Conservation (phyloP, 2,113 vertebrate genomes). For the Eubucco bourcierii region DNA sequence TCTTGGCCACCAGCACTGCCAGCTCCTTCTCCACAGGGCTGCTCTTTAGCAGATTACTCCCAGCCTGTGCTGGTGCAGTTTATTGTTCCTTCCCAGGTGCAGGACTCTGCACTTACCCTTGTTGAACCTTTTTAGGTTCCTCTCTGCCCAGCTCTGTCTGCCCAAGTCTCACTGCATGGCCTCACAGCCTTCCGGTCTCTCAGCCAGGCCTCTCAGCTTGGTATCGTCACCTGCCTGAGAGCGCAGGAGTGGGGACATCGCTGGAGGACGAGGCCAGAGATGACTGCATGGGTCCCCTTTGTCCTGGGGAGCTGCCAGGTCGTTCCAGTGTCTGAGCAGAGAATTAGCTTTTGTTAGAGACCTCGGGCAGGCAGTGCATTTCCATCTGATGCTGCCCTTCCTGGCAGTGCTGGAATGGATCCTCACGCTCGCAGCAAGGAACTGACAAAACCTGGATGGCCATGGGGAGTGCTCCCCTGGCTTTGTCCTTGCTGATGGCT, state of each 20-base stretch:
- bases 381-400: neutral
- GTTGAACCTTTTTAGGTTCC: too few species aligned
- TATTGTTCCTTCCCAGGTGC: too few species aligned
- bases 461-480: neutral
- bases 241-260: neutral
- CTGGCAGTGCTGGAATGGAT: neutral
- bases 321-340: neutral
- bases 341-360: neutral
- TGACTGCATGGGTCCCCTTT: neutral
- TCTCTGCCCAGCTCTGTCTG: too few species aligned
- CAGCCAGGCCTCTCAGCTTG: too few species aligned
- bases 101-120: too few species aligned
- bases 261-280: neutral
- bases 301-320: neutral
- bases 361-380: neutral
- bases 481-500: neutral
- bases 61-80: too few species aligned
- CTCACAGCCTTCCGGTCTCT: too few species aligned
- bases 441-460: neutral
- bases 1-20: too few species aligned
- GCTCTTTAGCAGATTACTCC: too few species aligned
- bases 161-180: too few species aligned
- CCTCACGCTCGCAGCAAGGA: rapidly evolving
- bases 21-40: too few species aligned
- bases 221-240: neutral